Percentiles rank a stretch among this genome's conserved stretches.
Evolutionary conservation across 1,140 invertebrate species (phyloP).

Genomic region (Drosophila sulfurigaster): DNA sequence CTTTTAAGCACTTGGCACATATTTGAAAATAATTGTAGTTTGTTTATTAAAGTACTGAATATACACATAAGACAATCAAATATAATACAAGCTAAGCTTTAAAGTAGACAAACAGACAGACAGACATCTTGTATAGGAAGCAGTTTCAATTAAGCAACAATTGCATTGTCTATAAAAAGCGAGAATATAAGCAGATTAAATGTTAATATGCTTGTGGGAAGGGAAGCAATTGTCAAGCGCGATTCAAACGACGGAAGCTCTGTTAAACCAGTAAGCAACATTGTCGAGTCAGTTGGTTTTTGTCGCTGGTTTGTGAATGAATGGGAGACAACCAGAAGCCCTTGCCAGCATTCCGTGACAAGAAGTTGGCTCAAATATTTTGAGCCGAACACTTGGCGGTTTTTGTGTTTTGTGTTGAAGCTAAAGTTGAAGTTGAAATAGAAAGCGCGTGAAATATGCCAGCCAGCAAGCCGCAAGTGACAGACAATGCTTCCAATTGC

Average conservation of each 20-base stretch:
- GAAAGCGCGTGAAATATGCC: slow-evolving; percentile 62
- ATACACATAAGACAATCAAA: not conserved
- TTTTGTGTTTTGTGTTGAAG: slow-evolving; percentile 53
- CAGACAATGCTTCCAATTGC: slow-evolving; percentile 45
- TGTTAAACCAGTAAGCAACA: slow-evolving; percentile 7
- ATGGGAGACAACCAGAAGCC: not conserved
- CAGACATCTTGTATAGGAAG: not conserved
- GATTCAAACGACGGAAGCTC: not conserved
- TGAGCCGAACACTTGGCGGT: slow-evolving; percentile 35
- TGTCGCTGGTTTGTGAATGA: too few species aligned
- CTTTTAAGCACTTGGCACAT: not conserved
- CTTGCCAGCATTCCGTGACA: not conserved
- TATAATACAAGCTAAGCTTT: not conserved
- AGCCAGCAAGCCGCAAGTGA: slow-evolving; percentile 50
- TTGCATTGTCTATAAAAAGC: slow-evolving; percentile 8
- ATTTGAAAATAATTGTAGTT: not conserved
- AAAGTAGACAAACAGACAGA: not conserved
- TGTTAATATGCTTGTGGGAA: slow-evolving; percentile 3
- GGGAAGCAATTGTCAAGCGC: not conserved
- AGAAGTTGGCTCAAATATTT: slow-evolving; percentile 26
- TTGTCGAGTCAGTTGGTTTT: not conserved
- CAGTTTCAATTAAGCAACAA: not conserved
- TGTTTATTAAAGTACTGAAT: not conserved
- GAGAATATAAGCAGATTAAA: slow-evolving; percentile 11
- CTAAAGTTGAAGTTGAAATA: slow-evolving; percentile 44